Evolutionary conservation across 2,113 vertebrate species (phyloP).

Genomic region (Leucoraja erinaceus): DNA sequence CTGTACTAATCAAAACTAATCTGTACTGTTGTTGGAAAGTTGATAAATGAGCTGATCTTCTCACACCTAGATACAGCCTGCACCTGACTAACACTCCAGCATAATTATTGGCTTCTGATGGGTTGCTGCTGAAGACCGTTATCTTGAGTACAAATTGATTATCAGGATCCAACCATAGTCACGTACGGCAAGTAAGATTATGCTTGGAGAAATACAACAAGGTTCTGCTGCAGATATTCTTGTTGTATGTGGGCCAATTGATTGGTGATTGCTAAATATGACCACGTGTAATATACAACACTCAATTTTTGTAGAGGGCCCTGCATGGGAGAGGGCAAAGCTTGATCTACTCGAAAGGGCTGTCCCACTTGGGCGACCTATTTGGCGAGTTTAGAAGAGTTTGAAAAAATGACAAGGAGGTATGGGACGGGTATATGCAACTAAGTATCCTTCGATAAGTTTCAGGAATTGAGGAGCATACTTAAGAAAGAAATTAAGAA

Average conservation of each 20-base stretch:
- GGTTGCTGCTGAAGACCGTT: not conserved
- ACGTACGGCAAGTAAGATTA: not conserved
- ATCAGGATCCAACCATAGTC: not conserved
- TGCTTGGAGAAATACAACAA: too few species aligned
- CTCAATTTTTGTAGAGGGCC: too few species aligned
- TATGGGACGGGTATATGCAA: too few species aligned
- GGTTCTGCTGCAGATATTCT: not conserved
- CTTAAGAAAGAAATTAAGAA: too few species aligned
- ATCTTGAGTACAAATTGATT: not conserved
- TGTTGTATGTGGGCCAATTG: not conserved
- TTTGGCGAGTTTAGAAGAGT: too few species aligned
- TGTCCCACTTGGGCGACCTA: too few species aligned
- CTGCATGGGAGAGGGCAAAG: too few species aligned
- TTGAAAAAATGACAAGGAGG: too few species aligned
- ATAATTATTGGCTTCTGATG: not conserved
- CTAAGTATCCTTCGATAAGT: too few species aligned
- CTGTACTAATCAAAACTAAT: too few species aligned
- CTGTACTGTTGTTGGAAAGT: not conserved
- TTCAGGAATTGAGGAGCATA: too few species aligned
- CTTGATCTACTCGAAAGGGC: too few species aligned
- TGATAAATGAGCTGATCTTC: slow-evolving; percentile 4
- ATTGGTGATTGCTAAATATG: not conserved
- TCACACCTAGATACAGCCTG: not conserved
- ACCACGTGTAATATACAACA: not conserved
- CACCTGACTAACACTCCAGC: not conserved